Percentiles rank a stretch among this genome's conserved stretches.
These are phyloP conservation scores for Clistopyga incitator DNA, from an alignment of 2,888 invertebrate species.

Conservation along the genomic window DNA sequence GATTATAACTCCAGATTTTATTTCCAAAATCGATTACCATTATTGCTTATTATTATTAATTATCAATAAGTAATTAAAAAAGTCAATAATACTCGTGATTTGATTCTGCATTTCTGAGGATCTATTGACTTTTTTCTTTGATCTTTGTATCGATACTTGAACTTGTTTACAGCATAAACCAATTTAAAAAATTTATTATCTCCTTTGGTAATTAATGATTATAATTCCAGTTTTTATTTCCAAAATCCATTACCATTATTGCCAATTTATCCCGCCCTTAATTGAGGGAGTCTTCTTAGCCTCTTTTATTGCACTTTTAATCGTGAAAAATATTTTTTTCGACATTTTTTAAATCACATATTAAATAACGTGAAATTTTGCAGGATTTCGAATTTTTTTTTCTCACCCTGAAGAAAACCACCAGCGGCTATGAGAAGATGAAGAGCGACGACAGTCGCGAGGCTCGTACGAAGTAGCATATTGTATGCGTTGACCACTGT, in stretches of 20 bases:
- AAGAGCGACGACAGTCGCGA: conserved; percentile 36
- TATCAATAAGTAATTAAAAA: too few relatives aligned
- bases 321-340: neutral
- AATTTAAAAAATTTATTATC: too few relatives aligned
- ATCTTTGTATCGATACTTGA: too few relatives aligned
- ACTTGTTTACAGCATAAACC: too few relatives aligned
- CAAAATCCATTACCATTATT: neutral
- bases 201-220: too few relatives aligned
- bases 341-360: neutral
- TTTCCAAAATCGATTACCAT: too few relatives aligned
- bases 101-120: too few relatives aligned
- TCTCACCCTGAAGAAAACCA: conserved; percentile 51
- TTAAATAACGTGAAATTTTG: neutral
- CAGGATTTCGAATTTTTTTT: neutral
- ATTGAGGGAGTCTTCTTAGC: neutral
- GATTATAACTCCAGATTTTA: too few relatives aligned
- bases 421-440: conserved; percentile 49
- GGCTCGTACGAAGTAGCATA: conserved; percentile 38
- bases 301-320: neutral
- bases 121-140: too few relatives aligned
- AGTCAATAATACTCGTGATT: too few relatives aligned
- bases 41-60: too few relatives aligned
- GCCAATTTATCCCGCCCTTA: neutral
- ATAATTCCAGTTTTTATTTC: neutral
- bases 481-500: neutral